Conservation (phyloP, 2,113 vertebrate genomes). For the Onychostoma macrolepis region DNA sequence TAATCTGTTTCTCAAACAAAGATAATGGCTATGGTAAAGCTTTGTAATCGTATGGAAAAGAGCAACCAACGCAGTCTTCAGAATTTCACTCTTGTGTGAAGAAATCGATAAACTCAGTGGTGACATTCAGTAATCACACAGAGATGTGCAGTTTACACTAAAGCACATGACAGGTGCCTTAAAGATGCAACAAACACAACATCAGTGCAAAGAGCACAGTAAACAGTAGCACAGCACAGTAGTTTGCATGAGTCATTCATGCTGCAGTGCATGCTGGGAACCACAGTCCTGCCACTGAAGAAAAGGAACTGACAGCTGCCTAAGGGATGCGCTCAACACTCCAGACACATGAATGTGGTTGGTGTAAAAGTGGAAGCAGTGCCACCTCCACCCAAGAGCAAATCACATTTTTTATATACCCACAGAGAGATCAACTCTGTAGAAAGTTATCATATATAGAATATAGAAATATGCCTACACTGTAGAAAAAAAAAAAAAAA, state of each 20-base stretch:
- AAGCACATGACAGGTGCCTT: too few species aligned
- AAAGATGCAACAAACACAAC: neutral
- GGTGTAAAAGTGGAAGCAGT: neutral
- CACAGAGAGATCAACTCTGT: neutral
- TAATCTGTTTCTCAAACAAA: neutral
- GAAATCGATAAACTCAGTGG: neutral
- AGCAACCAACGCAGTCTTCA: neutral
- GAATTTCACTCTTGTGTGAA: neutral
- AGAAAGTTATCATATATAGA: too few species aligned
- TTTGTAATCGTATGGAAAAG: neutral
- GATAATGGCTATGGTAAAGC: neutral
- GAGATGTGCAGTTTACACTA: too few species aligned
- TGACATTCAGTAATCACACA: neutral
- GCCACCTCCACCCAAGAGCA: neutral
- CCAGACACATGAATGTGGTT: neutral
- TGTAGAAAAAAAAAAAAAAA: too few species aligned
- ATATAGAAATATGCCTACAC: too few species aligned
- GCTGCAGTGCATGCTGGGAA: constrained; percentile 15
- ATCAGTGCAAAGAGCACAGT: neutral
- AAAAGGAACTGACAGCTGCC: constrained; percentile 3
- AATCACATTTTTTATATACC: neutral
- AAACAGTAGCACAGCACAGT: neutral
- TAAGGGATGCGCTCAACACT: neutral
- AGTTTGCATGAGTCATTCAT: neutral
- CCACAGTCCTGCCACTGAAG: constrained; percentile 13